Evolutionary conservation across 2,797 vertebrate species (phyloP).

Genomic region (Holocentrus rufus): DNA sequence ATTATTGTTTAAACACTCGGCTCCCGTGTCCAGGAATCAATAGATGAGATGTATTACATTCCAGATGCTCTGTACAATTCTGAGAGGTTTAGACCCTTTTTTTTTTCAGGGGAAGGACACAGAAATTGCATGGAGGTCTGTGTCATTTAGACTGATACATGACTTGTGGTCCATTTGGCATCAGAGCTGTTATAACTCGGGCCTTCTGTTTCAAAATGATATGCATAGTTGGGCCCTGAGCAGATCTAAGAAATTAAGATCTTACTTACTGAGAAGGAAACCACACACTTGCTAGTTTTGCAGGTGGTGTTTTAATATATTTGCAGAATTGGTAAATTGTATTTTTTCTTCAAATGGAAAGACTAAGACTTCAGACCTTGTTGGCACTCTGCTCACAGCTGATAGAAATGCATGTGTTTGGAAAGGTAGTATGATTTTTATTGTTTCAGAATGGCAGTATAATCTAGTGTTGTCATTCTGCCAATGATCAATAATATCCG

Average conservation of each 20-base stretch:
- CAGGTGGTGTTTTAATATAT: background rate
- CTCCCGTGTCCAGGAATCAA: conserved; percentile 69
- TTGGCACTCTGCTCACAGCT: conserved; percentile 9
- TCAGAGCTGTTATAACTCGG: conserved; percentile 11
- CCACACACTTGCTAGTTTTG: background rate
- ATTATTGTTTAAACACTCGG: conserved; percentile 84
- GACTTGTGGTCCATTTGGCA: conserved; percentile 48
- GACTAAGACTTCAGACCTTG: background rate
- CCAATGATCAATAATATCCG: conserved; percentile 40
- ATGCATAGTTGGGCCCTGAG: background rate
- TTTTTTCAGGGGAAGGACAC: conserved; percentile 37
- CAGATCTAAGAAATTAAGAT: conserved; percentile 31
- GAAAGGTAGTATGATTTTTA: conserved; percentile 16
- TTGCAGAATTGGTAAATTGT: conserved; percentile 1
- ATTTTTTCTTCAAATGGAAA: background rate
- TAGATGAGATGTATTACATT: conserved; percentile 70
- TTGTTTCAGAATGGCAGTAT: conserved; percentile 13
- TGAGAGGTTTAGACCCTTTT: background rate
- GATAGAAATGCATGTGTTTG: conserved; percentile 13
- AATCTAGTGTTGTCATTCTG: conserved; percentile 31
- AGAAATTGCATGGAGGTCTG: conserved; percentile 35
- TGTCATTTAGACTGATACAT: conserved; percentile 36
- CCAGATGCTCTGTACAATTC: conserved; percentile 52
- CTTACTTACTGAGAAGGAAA: conserved; percentile 11
- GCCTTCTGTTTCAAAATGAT: background rate